Evolutionary conservation across 1,140 invertebrate species (phyloP), one percentile per base, ranked within the genome.

Genomic region (Condylostylus longicornis): DNA sequence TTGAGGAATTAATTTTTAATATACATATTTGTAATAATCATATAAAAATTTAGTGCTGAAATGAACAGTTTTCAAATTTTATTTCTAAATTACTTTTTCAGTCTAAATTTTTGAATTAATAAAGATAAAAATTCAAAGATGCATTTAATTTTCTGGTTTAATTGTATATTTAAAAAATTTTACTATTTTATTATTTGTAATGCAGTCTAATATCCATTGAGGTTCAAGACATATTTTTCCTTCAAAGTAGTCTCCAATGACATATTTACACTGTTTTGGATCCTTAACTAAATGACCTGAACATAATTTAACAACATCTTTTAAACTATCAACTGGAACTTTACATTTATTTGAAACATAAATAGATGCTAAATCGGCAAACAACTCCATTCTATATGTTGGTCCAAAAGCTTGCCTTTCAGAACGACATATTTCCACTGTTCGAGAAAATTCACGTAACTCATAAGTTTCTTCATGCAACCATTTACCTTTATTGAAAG

Each of bases 391-490:
- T 6, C 50, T 52, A 47, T 63, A 69, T 27, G 51, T 44, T 20
- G 49, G 30, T 7, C 65, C 66, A 45, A 71, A 68, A 4, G 66
- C 62, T 50, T 66, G 59, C 2, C 65, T 53, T 46, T 69, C 60
- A 1, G 59, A 39, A 14, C 67, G 60, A 40, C 56, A 64, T 48
- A 70, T 66, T 50, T 63, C 59, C n/a, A 71, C 61, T 25, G 61
- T 61, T 12, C 58, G 49, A 5, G 67, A 68, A 50, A 70, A 69
- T 10, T 61, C 48, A 4, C 41, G 60, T 18, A 67, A 34, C 38
- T 71, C 67, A 52, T 62, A 72, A 15, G 53, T 46, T 41, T 69
- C 65, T 50, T 71, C 70, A 5, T 54, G 37, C 17, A 71, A 21
- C 68, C 69, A 73, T 42, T 61, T 56, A 5, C 55, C 61, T 6